Evolutionary conservation across 1,140 invertebrate genomes (phyloP), one percentile per base, ranked within the genome.

Genomic region (Telenomus remus): DNA sequence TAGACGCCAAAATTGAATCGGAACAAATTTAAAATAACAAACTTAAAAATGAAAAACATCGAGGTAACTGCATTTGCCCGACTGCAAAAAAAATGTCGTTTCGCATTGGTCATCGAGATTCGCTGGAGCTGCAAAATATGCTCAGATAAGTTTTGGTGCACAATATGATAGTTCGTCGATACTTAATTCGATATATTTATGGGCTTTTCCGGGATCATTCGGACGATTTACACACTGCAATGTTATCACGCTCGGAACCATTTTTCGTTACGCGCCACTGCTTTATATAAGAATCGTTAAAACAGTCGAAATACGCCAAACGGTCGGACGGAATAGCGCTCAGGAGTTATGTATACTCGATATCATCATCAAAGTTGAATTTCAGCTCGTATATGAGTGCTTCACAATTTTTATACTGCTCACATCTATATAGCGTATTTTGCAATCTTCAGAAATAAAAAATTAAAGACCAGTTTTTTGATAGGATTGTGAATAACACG

Each of bases 201-300:
- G 66, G 70, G 47, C 42, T 54, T 74, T 74, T 74, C 50, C 19
- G 19, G 55, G 39, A 76, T 70, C 65, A 76, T 69, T 76, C 60
- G 60, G 70, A 65, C 73, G 66, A 76, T 76, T 76, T 76, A 71
- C 61, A 57, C 56, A 27, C 47, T 50, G 44, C 46, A n/a, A 33
- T 48, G 65, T 35, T 66, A 66, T 63, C 56, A 66, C 51, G 60
- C 55, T 61, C 43, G 66, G 61, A 76, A 61, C 61, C 66, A 64
- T 66, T 70, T 70, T 65, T 71, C 66, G 66, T 76, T 76, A 55
- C 66, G 35, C 66, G 9, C 56, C 66, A 71, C 61, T 76, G 74
- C 66, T 61, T 61, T 76, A 61, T 76, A 71, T 66, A 69, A 55
- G 61, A 70, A 71, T 61, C 56, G 66, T 76, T 76, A 71, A 65